Evolutionary conservation across 1,140 invertebrate species (phyloP).

Genomic region (Aricia agestis): DNA sequence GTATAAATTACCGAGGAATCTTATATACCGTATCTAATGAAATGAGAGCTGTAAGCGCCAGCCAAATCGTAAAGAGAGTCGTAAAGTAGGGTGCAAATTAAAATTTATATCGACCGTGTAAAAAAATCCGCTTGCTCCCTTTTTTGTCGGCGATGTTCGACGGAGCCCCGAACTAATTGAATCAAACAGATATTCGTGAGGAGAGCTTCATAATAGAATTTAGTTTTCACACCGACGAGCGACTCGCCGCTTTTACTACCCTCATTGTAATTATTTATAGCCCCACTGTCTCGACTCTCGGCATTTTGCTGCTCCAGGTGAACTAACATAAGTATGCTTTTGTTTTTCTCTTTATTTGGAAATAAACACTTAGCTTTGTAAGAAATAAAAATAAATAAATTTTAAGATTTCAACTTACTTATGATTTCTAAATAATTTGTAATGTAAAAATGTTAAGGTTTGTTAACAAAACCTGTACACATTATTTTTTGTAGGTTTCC

Average conservation of each 20-base stretch:
- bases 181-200: slow-evolving; percentile 7
- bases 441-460: too few relatives aligned
- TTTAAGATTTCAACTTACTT: too few relatives aligned
- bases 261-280: background rate
- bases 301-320: background rate
- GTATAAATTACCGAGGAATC: background rate
- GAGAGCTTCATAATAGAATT: background rate
- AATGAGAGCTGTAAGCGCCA: slow-evolving; percentile 5
- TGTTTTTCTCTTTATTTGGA: background rate
- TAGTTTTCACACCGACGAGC: background rate
- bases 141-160: slow-evolving; percentile 4
- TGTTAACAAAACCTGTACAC: too few relatives aligned
- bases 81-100: slow-evolving; percentile 14
- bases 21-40: slow-evolving; percentile 6
- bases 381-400: background rate
- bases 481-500: too few relatives aligned
- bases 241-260: background rate
- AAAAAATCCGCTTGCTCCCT: background rate
- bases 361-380: background rate
- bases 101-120: slow-evolving; percentile 10
- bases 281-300: background rate
- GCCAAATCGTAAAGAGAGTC: slow-evolving; percentile 10
- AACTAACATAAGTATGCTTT: background rate
- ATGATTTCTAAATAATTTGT: too few relatives aligned
- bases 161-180: slow-evolving; percentile 5